Evolutionary conservation across 2,888 invertebrate genomes (phyloP).

Genomic region (Gerris lacustris): DNA sequence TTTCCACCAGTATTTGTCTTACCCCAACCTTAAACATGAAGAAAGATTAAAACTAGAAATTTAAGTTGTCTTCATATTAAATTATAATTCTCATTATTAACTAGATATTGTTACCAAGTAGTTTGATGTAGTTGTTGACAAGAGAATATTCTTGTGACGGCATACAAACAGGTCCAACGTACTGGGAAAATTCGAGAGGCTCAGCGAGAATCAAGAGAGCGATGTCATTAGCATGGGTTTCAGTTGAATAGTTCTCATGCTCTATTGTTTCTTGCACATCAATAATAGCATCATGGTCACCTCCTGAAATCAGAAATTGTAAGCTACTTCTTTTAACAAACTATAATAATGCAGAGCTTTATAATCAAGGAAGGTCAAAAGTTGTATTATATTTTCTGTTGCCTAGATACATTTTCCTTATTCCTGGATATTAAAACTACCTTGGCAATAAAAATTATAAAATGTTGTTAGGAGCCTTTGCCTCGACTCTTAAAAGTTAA

Average conservation of each 20-base stretch:
- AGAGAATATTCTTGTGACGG: constrained; percentile 40
- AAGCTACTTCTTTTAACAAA: not conserved
- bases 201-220: constrained; percentile 38
- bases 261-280: not conserved
- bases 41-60: not conserved
- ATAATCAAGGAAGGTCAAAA: too few relatives aligned
- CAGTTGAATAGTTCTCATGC: constrained; percentile 30
- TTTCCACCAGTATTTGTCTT: constrained; percentile 41
- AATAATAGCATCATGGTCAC: not conserved
- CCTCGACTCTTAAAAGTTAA: too few relatives aligned
- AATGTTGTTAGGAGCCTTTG: too few relatives aligned
- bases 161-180: constrained; percentile 50
- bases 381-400: too few relatives aligned
- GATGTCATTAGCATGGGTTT: constrained; percentile 41
- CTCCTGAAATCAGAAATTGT: not conserved
- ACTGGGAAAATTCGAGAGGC: constrained; percentile 40
- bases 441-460: too few relatives aligned
- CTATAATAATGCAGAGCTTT: too few relatives aligned
- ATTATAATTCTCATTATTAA: not conserved
- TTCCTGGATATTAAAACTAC: too few relatives aligned
- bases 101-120: not conserved
- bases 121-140: not conserved
- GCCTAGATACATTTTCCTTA: too few relatives aligned
- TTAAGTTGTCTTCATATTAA: not conserved
- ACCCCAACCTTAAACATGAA: constrained; percentile 47